Evolutionary conservation across 2,113 vertebrate genomes (phyloP), one percentile per base, ranked within the genome.

Genomic region (Corythoichthys haematopterus): DNA sequence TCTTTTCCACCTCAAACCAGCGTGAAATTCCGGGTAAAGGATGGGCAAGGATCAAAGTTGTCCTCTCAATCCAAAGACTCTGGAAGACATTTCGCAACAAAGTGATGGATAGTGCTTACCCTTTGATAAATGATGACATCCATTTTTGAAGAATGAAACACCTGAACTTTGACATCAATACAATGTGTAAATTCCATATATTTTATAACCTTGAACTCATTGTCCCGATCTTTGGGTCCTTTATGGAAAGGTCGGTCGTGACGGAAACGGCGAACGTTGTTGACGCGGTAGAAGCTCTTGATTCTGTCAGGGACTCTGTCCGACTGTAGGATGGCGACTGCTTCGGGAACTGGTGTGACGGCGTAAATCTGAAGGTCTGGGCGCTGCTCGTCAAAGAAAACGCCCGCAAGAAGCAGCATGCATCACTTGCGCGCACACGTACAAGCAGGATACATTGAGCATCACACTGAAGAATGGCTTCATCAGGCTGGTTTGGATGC

Each of bases 51-150:
- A 93, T 96, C 84, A 99, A 92, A 1, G 97, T 99, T 52, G 97
- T 98, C 3, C 97, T 93, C 76, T 99, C 97, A 38, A 99, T 96
- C 97, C 97, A 99, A 9, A 99, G 90, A 88, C 96, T 99, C 97
- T 98, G 91, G n/a, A 85, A 81, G 60, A 53, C 40, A 15, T 50
- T 50, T 50, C 15, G 3, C 12, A 5, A 46, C 8, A 46, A 46
- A 10, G 45, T 10, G 45, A 46, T 46, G 45, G 45, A 46, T 46
- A 7, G 11, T 10, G 45, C 45, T 8, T 7, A 46, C 45, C 20
- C 20, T 28, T 28, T 28, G 20, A 28, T 28, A 28, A 28, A 28
- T 28, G 40, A 8, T 7, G 40, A 43, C 40, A 43, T 4, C 40
- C 40, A 8, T 43, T 1, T 8, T 5, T 43, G 40, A 43, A 43